Evolutionary conservation across 64 coral and sea anemone species (phyloP).

Genomic region (Porites australiensis): DNA sequence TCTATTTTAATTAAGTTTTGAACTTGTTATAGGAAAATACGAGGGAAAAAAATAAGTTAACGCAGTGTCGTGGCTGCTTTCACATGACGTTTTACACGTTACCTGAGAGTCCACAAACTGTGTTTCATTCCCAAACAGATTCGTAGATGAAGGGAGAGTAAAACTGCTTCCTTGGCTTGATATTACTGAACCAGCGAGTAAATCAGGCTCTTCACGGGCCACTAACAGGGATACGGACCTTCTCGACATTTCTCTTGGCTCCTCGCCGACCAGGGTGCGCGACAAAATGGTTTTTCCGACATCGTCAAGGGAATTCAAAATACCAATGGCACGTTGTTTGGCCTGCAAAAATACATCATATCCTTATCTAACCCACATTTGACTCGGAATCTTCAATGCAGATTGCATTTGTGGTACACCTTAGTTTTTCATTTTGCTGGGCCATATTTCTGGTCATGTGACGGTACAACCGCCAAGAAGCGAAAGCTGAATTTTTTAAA

Average conservation of each 20-base stretch:
- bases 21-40: no score
- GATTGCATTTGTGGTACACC: no score
- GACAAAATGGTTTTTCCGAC: slow-evolving; percentile 51
- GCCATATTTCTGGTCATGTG: no score
- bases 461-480: no score
- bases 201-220: neutral
- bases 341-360: neutral
- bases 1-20: no score
- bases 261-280: slow-evolving; percentile 19
- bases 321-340: neutral
- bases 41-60: no score
- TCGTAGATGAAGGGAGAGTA: neutral
- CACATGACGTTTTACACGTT: neutral
- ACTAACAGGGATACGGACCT: neutral
- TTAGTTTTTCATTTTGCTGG: no score
- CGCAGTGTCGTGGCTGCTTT: neutral
- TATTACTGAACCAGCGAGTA: slow-evolving; percentile 5
- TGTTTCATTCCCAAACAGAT: slow-evolving; percentile 3
- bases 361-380: no score
- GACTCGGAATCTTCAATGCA: no score
- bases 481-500: no score
- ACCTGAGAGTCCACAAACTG: slow-evolving; percentile 49
- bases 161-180: slow-evolving; percentile 23
- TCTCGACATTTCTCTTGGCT: neutral
- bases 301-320: slow-evolving; percentile 4